Base-by-base conservation (phyloP, 2,888 invertebrate species). In the Apodemia duryi region DNA sequence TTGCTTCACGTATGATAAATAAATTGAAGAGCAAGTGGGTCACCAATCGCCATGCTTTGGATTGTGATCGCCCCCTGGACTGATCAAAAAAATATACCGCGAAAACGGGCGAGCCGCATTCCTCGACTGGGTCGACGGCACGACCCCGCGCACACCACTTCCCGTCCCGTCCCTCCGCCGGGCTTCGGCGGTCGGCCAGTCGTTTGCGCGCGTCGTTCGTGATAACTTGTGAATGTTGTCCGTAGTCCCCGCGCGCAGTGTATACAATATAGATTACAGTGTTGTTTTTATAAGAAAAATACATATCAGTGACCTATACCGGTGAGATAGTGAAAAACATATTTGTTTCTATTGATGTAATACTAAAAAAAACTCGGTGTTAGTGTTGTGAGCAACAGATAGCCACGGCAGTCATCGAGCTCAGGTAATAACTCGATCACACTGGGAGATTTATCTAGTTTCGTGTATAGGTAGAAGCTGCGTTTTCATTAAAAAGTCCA, bases 31-130 rank as follows among this genome's bases (percentile, higher is more conserved):
- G 2, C 57, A 60, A 60, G 57, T 35, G 32, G 57, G 57, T 60
- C 57, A 60, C 57, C 13, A 60, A 60, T 49, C 49, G 57, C 35
- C n/a, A 60, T 60, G 35, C 57, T 60, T 60, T 60, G 57, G 57
- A 35, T 60, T 32, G 57, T 13, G 57, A 60, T 60, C 57, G 57
- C 57, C 57, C 29, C 35, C 75, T 75, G 73, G 72, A 73, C 77
- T 76, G 75, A 78, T 78, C 78, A 84, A 86, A 87, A 85, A 87
- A 81, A 77, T 80, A 80, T 79, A 78, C 81, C 79, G 81, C 84
- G 82, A 83, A 84, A 88, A 85, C 85, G 80, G 82, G 85, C 87
- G 82, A 83, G 88, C 84, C 86, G 83, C 89, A 88, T 88, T 88
- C 88, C 88, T 81, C 84, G 84, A 85, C 84, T 86, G 82, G 88